A percentile compares a stretch with the other conserved stretches of the same genome.
phyloP scores from a whole-genome alignment of 2,113 vertebrate genomes.

The Australoheros scitulus region DNA sequence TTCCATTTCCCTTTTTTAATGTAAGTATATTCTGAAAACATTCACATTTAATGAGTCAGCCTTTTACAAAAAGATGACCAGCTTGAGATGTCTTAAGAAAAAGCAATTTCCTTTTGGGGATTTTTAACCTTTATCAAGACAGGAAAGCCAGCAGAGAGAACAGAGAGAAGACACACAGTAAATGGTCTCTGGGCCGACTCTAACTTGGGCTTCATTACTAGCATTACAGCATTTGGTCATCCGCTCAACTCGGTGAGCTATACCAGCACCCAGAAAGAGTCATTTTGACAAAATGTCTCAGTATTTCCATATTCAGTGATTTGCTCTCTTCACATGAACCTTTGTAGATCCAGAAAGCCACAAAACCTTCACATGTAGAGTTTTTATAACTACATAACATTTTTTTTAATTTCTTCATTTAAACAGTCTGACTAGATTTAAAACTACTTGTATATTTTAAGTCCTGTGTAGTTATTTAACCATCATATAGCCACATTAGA shows the following conservation, averaged over 20 bases:
- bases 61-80: background rate
- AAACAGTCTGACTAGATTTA: too few species aligned
- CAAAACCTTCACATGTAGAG: background rate
- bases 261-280: background rate
- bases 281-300: background rate
- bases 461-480: too few species aligned
- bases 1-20: background rate
- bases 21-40: background rate
- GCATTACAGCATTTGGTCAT: background rate
- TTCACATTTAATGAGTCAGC: background rate
- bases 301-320: background rate
- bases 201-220: background rate
- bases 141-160: background rate
- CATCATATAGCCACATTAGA: too few species aligned
- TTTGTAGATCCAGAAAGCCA: background rate
- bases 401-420: background rate
- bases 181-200: background rate
- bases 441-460: too few species aligned
- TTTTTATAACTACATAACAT: background rate
- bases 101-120: background rate
- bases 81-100: background rate
- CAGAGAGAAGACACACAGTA: background rate
- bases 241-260: background rate
- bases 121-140: background rate
- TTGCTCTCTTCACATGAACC: background rate